phyloP scores from a whole-genome alignment of 2,888 invertebrate species.

The Cantharis lateralis region DNA sequence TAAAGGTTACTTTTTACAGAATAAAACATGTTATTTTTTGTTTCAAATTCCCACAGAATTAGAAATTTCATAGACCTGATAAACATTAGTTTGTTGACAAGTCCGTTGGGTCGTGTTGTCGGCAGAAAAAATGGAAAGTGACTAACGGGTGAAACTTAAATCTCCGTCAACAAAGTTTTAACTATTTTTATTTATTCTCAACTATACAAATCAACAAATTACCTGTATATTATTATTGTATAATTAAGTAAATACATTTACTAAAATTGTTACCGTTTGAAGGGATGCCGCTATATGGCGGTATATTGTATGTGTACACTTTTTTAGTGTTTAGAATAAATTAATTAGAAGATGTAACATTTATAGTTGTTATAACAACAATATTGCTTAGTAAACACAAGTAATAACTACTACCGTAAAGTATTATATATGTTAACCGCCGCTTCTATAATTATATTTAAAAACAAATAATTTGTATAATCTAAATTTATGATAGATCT shows the following conservation, averaged over 20 bases:
- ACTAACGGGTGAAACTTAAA: too few relatives aligned
- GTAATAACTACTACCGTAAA: not conserved
- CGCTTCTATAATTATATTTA: not conserved
- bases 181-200: not conserved
- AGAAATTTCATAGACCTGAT: too few relatives aligned
- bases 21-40: too few relatives aligned
- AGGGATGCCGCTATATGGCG: not conserved
- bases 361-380: not conserved
- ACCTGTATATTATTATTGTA: not conserved
- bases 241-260: not conserved
- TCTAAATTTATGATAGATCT: too few relatives aligned
- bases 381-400: not conserved
- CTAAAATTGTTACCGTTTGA: not conserved
- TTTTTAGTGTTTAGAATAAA: not conserved
- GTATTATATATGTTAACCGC: not conserved
- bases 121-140: too few relatives aligned
- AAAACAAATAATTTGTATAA: not conserved
- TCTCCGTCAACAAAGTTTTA: too few relatives aligned
- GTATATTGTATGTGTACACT: not conserved
- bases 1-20: too few relatives aligned
- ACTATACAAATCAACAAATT: not conserved
- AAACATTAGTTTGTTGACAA: too few relatives aligned
- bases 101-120: too few relatives aligned
- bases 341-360: not conserved
- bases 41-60: too few relatives aligned